Base-by-base conservation (phyloP, 2,797 vertebrate species). In the Acipenser oxyrinchus region DNA sequence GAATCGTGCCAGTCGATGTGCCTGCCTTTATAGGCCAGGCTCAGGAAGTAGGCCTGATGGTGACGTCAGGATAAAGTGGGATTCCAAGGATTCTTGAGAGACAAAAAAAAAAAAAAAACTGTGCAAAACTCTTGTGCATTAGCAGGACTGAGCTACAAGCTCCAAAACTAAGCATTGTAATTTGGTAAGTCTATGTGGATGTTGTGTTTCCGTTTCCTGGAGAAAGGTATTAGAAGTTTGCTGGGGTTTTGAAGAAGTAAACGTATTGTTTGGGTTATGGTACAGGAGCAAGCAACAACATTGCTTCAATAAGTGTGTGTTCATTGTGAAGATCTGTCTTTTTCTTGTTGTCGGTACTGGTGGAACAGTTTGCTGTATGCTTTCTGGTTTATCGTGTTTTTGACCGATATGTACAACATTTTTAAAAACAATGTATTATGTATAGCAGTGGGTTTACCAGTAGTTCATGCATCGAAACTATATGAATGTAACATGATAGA, bases 81-180 rank as follows among this genome's bases (percentile, higher is more conserved):
- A 82, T 86, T 85, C 79, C 79, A 13, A 49, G 53, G 62, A 74
- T 82, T 60, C 69, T 73, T 74, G 3, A 62, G 10, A 70, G 58
- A 75, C 15, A 59, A 65, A 64, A 69, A 37, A 37, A 5, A 37
- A 37, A 37, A 37, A 37, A 37, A 37, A 37, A 37, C 37, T 37
- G 3, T 37, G 3, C 37, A 4, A 37, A 5, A 37, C 37, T 18
- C 18, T 37, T 37, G 37, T 37, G 3, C 37, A 37, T 37, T 37
- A 37, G 37, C 37, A 37, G 49, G n/a, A 51, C 49, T 61, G n/a
- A 65, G 48, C 13, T 9, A 62, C 18, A 11, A 15, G 51, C 60
- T 6, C 11, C 13, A 8, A 9, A 50, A 6, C 50, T 12, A 37
- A 13, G 10, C 48, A 23, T 53, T 15, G 5, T 13, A 12, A 49